Conservation (phyloP, 1,140 invertebrate genomes). For the Microplitis demolitor region DNA sequence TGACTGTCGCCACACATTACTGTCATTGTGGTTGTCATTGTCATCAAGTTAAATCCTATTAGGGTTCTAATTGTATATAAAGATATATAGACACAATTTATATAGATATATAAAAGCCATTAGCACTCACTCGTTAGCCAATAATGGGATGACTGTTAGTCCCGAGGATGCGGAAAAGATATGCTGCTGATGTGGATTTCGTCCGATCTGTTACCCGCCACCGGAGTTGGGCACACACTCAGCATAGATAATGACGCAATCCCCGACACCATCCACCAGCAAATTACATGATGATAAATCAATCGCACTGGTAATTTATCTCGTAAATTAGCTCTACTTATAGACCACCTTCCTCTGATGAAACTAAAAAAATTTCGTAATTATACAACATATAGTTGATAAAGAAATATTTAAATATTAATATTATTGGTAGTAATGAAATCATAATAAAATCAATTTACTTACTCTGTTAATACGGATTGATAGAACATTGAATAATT, state of each 20-base stretch:
- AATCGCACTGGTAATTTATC: slow-evolving; percentile 44
- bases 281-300: slow-evolving; percentile 47
- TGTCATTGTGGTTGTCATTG: too few relatives aligned
- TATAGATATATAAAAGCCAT: background rate
- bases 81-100: background rate
- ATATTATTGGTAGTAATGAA: too few relatives aligned
- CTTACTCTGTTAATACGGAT: too few relatives aligned
- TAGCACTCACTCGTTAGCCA: background rate
- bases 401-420: too few relatives aligned
- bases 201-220: background rate
- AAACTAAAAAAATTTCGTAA: too few relatives aligned
- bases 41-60: too few relatives aligned
- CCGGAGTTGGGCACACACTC: slow-evolving; percentile 23
- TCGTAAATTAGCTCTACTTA: background rate
- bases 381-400: too few relatives aligned
- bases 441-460: too few relatives aligned
- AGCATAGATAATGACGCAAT: slow-evolving; percentile 54
- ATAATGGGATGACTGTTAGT: slow-evolving; percentile 3
- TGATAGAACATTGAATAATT: too few relatives aligned
- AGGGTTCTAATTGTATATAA: background rate
- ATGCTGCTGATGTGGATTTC: slow-evolving; percentile 10
- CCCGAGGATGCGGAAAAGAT: background rate
- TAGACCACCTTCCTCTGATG: too few relatives aligned
- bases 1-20: too few relatives aligned
- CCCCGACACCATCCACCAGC: slow-evolving; percentile 46